These are phyloP conservation scores for Papilio gigon DNA, from an alignment of 2,888 invertebrate species.

Conservation along the genomic window DNA sequence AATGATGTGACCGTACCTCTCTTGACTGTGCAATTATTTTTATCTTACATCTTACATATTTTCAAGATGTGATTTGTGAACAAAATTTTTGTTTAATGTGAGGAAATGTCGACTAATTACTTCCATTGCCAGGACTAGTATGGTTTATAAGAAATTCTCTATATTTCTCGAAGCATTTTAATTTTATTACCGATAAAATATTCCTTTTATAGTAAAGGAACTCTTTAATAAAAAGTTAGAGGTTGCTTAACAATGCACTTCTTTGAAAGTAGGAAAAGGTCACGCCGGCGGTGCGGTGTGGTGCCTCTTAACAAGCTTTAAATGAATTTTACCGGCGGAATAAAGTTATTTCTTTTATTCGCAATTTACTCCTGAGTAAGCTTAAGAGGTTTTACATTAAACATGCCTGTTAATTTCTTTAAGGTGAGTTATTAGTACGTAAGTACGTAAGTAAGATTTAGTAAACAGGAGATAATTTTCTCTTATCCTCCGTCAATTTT, in stretches of 20 bases:
- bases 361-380: constrained; percentile 7
- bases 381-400: constrained; percentile 30
- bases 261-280: constrained; percentile 35
- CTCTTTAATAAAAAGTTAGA: constrained; percentile 30
- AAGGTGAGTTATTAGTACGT: too few relatives aligned
- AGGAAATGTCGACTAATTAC: too few relatives aligned
- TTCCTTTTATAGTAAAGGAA: neutral
- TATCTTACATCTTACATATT: neutral
- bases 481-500: neutral
- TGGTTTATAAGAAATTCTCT: neutral
- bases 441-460: too few relatives aligned
- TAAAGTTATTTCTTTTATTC: constrained; percentile 36
- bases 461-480: too few relatives aligned
- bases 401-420: too few relatives aligned
- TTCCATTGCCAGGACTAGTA: neutral
- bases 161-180: neutral
- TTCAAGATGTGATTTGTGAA: too few relatives aligned
- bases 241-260: constrained; percentile 35
- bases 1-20: neutral
- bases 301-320: constrained; percentile 30
- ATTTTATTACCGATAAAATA: neutral
- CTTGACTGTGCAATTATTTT: constrained; percentile 34
- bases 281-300: constrained; percentile 22
- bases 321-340: constrained; percentile 29
- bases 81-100: too few relatives aligned